These are phyloP conservation scores for Stictonetta naevosa DNA, from an alignment of 2,113 vertebrate species.

Conservation along the genomic window DNA sequence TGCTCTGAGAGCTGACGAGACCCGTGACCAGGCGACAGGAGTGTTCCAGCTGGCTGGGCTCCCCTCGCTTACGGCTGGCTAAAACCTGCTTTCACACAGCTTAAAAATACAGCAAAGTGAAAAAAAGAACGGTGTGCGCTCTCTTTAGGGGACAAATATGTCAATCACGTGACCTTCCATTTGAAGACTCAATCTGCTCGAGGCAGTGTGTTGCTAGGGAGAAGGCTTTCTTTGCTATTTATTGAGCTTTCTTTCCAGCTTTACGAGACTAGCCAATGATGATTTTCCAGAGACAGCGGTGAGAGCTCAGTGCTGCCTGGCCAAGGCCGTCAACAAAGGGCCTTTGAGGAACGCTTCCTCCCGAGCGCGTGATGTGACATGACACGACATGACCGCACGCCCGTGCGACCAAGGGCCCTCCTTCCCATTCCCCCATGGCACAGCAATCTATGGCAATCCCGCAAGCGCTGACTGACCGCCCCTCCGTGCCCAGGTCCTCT, in stretches of 20 bases:
- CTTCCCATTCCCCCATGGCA: neutral
- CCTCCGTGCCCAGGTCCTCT: too few species aligned
- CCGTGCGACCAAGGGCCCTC: slow-evolving; percentile 56
- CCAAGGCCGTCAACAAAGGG: slow-evolving; percentile 65
- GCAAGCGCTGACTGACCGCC: accelerated
- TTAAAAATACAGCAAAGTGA: slow-evolving; percentile 51
- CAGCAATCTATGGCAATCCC: accelerated
- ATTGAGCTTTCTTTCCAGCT: slow-evolving; percentile 54
- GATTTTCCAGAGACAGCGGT: slow-evolving; percentile 19
- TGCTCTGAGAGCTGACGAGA: neutral
- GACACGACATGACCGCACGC: slow-evolving; percentile 24
- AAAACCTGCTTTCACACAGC: slow-evolving; percentile 38
- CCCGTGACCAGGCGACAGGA: neutral
- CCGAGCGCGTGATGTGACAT: neutral
- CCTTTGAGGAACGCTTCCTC: slow-evolving; percentile 59
- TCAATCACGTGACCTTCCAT: slow-evolving; percentile 66
- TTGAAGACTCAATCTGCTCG: slow-evolving; percentile 56
- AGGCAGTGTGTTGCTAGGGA: slow-evolving; percentile 70
- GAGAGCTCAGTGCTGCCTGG: slow-evolving; percentile 43
- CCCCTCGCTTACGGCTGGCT: neutral
- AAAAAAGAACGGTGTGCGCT: slow-evolving; percentile 56
- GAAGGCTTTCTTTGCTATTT: slow-evolving; percentile 56
- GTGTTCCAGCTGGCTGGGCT: slow-evolving; percentile 5
- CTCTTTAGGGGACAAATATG: slow-evolving; percentile 63
- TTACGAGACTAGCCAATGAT: slow-evolving; percentile 1